Evolutionary conservation across 2,113 vertebrate genomes (phyloP), one percentile per base, ranked within the genome.

Genomic region (Gracilinanus agilis): DNA sequence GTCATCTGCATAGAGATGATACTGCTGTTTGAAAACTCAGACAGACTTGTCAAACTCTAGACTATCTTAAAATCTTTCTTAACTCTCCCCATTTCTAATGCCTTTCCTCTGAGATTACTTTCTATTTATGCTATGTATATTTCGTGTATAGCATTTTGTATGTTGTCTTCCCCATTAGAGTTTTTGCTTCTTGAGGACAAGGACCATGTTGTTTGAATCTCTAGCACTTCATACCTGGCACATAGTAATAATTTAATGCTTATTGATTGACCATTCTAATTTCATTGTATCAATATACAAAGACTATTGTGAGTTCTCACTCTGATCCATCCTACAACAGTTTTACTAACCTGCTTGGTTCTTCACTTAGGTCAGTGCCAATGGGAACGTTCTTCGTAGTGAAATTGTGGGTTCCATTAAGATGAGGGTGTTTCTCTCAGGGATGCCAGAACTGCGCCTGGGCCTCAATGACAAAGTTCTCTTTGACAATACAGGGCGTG

Each of bases 321-420:
- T 83, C 27, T 23, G n/a, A 83, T 83, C 67, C n/a, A 21, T 75
- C 58, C 11, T 29, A 67, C 27, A 67, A 67, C 27, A 67, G 29
- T 67, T 67, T 67, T 75, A 6, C n/a, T 83, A 8, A 83, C n/a
- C 19, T 83, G 67, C 67, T 83, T 83, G 67, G 19, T 83, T 83
- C 67, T 40, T 83, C 83, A 90, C 12, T 24, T 92, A 99, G 99
- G 99, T 99, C 67, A 99, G 99, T 92, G 99, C 99, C 98, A 99
- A 99, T 0, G 99, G 99, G 0, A 99, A 99, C 0, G 99, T 99
- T 0, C 97, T 99, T 0, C 99, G 99, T 67, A 99, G 99, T 0
- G 99, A 99, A 98, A 99, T 99, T 0, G 99, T 99, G 0, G 99
- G 99, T 10, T 99, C 99, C 98, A 99, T 99, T 92, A 99, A 99